Base-by-base conservation (phyloP, 37 sponge, comb jelly and placozoan species). In the Petrosia ficiformis region DNA sequence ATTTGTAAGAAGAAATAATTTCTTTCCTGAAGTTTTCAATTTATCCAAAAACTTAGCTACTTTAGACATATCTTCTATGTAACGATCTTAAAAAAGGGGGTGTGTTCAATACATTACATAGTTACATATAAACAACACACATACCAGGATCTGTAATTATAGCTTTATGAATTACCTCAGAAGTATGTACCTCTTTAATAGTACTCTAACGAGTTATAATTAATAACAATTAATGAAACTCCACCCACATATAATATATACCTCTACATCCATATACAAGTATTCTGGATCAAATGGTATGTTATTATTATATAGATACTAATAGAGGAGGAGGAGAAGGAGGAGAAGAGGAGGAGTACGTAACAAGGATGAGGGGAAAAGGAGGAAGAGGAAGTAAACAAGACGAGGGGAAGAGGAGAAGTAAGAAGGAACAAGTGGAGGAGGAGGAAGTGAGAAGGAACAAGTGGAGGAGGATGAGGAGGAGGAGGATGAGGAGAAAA, bases 1-100 rank as follows among this genome's bases (percentile, higher is more conserved):
- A 78, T 98, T 98, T 28, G 96, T 95, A 44, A 98, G 72, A 40
- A 98, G 78, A 44, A 98, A 95, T 41, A 90, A 78, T 44, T 93
- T 87, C 68, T 98, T 98, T 0, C 84, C 79, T 42, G 81, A 61
- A 44, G 16, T 65, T 43, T 88, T 92, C 34, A 98, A 72, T 35
- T 67, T 61, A 26, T 85, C 44, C 28, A 98, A 74, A 37, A 93
- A 67, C 14, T 77, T 40, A 26, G 52, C 75, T 29, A 93, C 39
- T 22, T 44, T 57, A 2, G 81, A 71, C 16, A 72, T 42, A 0
- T 41, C 72, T 52, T 80, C 74, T 4, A 92, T 73, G 75, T 84
- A 96, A 0, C 73, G 44, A 6, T 84, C 91, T 87, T 42, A 19
- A 65, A 0, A 31, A 33, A 57, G 37, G 24, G 31, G 14, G 14